These are phyloP conservation scores for Drosophila neonasuta DNA, from an alignment of 2,888 invertebrate genomes.

Conservation along the genomic window DNA sequence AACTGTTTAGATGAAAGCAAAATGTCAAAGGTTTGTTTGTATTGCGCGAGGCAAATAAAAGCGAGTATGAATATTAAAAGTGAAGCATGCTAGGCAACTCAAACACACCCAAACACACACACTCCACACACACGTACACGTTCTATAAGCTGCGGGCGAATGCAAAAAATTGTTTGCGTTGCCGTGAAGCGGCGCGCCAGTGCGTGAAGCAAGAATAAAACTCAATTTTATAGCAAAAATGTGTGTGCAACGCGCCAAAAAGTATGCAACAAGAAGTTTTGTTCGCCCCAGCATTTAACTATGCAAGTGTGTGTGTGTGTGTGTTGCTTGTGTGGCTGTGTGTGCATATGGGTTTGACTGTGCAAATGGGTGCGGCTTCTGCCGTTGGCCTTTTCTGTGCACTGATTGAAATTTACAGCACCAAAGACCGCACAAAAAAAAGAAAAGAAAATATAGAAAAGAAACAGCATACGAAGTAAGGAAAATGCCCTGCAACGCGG, in stretches of 20 bases:
- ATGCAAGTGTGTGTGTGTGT: conserved; percentile 13
- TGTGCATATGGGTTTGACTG: neutral
- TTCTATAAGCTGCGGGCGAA: conserved; percentile 30
- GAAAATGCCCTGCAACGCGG: conserved; percentile 14
- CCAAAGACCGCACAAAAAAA: conserved; percentile 10
- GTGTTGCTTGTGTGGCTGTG: conserved; percentile 1
- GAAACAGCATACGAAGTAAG: neutral
- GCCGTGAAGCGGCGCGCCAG: conserved; percentile 54
- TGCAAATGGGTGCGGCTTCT: conserved; percentile 12
- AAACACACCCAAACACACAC: conserved; percentile 6
- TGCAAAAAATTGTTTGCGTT: conserved; percentile 34
- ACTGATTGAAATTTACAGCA: conserved; percentile 72
- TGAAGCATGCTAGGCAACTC: conserved; percentile 27
- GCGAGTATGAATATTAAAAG: conserved; percentile 67
- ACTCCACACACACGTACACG: conserved; percentile 16
- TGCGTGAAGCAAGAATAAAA: conserved; percentile 61
- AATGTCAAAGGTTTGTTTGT: conserved; percentile 45
- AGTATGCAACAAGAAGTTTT: conserved; percentile 61
- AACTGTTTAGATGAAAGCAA: conserved; percentile 10
- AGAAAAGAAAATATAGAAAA: neutral
- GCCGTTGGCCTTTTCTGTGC: conserved; percentile 30
- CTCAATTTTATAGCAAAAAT: conserved; percentile 68
- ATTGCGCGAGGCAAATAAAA: conserved; percentile 43
- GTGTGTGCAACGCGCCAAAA: conserved; percentile 48
- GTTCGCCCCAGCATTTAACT: conserved; percentile 53